These are phyloP conservation scores for Yponomeuta cagnagella DNA, from an alignment of 2,888 invertebrate genomes.

Conservation along the genomic window DNA sequence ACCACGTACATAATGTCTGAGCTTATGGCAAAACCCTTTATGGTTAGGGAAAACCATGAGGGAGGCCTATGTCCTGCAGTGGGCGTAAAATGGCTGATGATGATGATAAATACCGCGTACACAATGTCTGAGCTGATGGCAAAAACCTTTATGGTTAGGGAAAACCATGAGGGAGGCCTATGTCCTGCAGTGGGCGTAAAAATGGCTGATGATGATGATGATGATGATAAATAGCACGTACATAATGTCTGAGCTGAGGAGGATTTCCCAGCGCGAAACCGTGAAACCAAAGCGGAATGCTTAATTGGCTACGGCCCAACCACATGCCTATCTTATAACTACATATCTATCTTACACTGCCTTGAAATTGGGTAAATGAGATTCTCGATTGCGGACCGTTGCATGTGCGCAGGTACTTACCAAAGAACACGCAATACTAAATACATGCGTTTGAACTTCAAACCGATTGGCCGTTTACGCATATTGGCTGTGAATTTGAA, in stretches of 20 bases:
- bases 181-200: too few species aligned
- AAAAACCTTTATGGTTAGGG: too few species aligned
- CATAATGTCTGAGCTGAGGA: not conserved
- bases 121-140: too few species aligned
- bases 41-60: too few species aligned
- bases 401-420: not conserved
- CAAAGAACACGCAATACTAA: not conserved
- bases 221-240: not conserved
- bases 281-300: not conserved
- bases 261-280: not conserved
- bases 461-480: not conserved
- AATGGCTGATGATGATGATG: too few species aligned
- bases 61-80: too few species aligned
- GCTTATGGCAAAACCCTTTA: too few species aligned
- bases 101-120: too few species aligned
- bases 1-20: too few species aligned
- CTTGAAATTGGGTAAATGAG: slow-evolving; percentile 3
- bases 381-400: not conserved
- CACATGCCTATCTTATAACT: not conserved
- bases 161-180: too few species aligned
- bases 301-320: not conserved
- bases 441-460: not conserved
- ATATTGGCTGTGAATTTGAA: too few species aligned
- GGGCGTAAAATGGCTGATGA: too few species aligned
- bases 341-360: not conserved